Percentiles rank a stretch among this genome's conserved stretches.
Conservation (phyloP, 2,888 invertebrate species). For the Salticus scenicus region DNA sequence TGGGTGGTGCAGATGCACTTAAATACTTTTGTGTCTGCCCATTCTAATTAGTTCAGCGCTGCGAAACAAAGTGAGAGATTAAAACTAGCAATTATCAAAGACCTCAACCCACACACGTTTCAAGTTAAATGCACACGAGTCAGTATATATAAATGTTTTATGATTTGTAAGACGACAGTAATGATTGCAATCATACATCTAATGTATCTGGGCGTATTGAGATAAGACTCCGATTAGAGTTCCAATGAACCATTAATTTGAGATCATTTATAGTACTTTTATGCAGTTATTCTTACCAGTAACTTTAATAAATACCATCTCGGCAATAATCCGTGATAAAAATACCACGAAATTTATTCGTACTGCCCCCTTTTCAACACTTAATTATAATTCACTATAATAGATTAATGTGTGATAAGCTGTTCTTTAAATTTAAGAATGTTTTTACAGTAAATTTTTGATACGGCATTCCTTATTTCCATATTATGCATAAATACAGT, state of each 20-base stretch:
- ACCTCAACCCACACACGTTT: slow-evolving; percentile 42
- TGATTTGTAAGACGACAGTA: background rate
- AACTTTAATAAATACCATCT: too few relatives aligned
- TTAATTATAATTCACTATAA: too few relatives aligned
- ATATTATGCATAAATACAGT: too few relatives aligned
- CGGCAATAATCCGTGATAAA: too few relatives aligned
- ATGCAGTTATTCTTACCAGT: too few relatives aligned
- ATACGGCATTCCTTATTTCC: too few relatives aligned
- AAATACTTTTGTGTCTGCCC: slow-evolving; percentile 25
- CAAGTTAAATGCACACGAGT: background rate
- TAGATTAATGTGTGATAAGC: too few relatives aligned
- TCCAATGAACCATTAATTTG: slow-evolving; percentile 3
- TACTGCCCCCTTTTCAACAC: too few relatives aligned
- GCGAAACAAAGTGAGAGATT: slow-evolving; percentile 12
- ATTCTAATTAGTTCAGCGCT: slow-evolving; percentile 45
- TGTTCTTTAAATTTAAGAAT: too few relatives aligned
- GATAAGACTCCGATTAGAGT: slow-evolving; percentile 1
- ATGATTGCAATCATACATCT: background rate
- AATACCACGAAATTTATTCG: too few relatives aligned
- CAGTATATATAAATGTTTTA: background rate
- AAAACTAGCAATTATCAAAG: slow-evolving; percentile 33
- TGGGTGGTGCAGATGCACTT: slow-evolving; percentile 47
- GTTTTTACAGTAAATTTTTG: too few relatives aligned
- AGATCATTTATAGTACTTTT: background rate
- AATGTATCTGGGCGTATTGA: background rate